A percentile compares a stretch with the other conserved stretches of the same genome.
Conservation (phyloP, 1,140 invertebrate genomes). For the Drosophila sp. region DNA sequence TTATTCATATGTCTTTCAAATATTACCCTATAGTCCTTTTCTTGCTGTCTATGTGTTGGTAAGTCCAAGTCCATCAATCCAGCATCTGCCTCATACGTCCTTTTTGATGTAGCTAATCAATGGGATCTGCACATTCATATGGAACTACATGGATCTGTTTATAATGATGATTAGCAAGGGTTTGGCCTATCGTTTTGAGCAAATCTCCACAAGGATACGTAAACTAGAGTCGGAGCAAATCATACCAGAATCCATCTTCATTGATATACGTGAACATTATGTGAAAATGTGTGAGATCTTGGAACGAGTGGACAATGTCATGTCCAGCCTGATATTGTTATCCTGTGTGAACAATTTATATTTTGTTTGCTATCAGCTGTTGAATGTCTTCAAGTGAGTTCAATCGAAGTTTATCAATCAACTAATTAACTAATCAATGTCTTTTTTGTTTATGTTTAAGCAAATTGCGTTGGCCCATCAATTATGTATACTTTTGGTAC, state of each 20-base stretch:
- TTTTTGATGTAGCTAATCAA: slow-evolving; percentile 50
- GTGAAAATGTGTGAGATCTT: slow-evolving; percentile 85
- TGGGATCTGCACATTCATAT: slow-evolving; percentile 85
- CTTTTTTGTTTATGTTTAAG: slow-evolving; percentile 22
- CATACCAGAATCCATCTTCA: slow-evolving; percentile 85
- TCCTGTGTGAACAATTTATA: slow-evolving; percentile 89
- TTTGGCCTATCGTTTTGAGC: slow-evolving; percentile 85
- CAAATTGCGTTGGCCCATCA: slow-evolving; percentile 82
- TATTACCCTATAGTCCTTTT: slow-evolving; percentile 53
- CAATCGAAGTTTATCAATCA: background rate
- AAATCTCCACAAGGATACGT: slow-evolving; percentile 84
- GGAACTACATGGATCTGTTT: slow-evolving; percentile 88
- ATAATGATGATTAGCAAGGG: slow-evolving; percentile 86
- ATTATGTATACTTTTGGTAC: slow-evolving; percentile 86
- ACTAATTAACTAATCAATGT: too few relatives aligned
- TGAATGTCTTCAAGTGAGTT: slow-evolving; percentile 88
- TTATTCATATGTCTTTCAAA: slow-evolving; percentile 68
- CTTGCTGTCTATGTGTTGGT: slow-evolving; percentile 51
- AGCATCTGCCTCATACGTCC: too few relatives aligned
- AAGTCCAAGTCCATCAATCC: slow-evolving; percentile 10
- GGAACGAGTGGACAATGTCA: slow-evolving; percentile 84
- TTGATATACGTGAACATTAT: slow-evolving; percentile 86
- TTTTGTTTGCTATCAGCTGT: slow-evolving; percentile 89
- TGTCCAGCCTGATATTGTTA: slow-evolving; percentile 86
- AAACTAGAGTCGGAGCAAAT: slow-evolving; percentile 80